Evolutionary conservation across 2,888 invertebrate species (phyloP).

Genomic region (Epinotia brunnichana): DNA sequence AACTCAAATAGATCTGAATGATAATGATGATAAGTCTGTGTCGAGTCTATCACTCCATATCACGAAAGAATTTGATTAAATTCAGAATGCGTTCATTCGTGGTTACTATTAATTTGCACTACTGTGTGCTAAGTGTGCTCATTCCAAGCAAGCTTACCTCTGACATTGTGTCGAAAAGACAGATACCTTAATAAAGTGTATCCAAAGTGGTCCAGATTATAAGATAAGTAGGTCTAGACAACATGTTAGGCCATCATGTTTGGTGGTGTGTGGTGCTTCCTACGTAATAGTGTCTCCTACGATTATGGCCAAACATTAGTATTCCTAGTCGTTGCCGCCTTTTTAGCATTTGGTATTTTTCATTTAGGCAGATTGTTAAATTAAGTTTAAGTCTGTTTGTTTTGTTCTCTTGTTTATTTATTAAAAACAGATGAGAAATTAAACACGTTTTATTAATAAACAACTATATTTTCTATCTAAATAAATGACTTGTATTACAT

Average conservation of each 20-base stretch:
- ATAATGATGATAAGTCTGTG: slow-evolving; percentile 47
- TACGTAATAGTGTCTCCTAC: too few relatives aligned
- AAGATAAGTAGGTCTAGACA: not conserved
- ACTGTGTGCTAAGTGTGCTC: not conserved
- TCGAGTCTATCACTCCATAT: slow-evolving; percentile 24
- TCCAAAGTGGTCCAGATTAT: not conserved
- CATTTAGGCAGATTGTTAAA: too few relatives aligned
- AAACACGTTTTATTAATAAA: slow-evolving; percentile 65
- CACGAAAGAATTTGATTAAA: slow-evolving; percentile 12
- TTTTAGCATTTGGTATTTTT: not conserved
- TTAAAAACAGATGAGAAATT: slow-evolving; percentile 51
- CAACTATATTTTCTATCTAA: slow-evolving; percentile 77
- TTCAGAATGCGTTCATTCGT: not conserved
- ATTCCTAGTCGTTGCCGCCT: not conserved
- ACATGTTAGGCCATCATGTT: too few relatives aligned
- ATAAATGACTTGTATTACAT: slow-evolving; percentile 62
- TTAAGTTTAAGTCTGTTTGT: not conserved
- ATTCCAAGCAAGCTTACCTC: not conserved
- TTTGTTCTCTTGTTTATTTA: not conserved
- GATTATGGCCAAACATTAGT: too few relatives aligned
- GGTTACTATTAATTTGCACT: not conserved
- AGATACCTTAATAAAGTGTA: not conserved
- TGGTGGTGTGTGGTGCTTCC: too few relatives aligned
- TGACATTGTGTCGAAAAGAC: not conserved
- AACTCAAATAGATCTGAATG: slow-evolving; percentile 44